These are phyloP conservation scores for Orchesella cincta DNA, from an alignment of 1,140 invertebrate species.

Conservation along the genomic window DNA sequence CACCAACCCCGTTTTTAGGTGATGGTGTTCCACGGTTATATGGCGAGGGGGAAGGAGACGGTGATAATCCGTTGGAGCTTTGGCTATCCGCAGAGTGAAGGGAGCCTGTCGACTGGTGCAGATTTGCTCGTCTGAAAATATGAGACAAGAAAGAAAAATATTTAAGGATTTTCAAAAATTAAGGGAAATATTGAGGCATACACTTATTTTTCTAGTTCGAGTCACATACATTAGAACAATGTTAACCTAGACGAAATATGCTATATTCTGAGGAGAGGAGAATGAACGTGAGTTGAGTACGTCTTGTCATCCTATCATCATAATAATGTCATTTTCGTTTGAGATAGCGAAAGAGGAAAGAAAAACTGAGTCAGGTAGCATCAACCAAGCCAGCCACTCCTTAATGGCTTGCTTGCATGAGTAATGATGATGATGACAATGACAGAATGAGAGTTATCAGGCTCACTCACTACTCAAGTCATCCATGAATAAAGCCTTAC, in stretches of 20 bases:
- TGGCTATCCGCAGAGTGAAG: conserved; percentile 79
- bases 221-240: too few relatives aligned
- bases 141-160: not conserved
- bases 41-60: conserved; percentile 77
- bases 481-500: not conserved
- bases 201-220: too few relatives aligned
- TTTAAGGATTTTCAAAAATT: too few relatives aligned
- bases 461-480: not conserved
- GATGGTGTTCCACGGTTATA: conserved; percentile 51
- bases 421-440: conserved; percentile 9
- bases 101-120: conserved; percentile 82
- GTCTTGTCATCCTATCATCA: too few relatives aligned
- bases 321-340: too few relatives aligned
- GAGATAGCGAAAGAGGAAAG: conserved; percentile 1
- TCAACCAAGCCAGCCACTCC: not conserved
- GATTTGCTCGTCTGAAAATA: conserved; percentile 65
- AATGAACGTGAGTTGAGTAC: too few relatives aligned
- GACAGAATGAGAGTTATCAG: conserved; percentile 11
- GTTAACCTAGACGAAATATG: not conserved
- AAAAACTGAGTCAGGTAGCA: too few relatives aligned
- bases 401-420: conserved; percentile 18
- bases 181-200: too few relatives aligned
- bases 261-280: too few relatives aligned
- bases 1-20: conserved; percentile 55
- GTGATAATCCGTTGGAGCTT: conserved; percentile 78